Evolutionary conservation across 2,888 invertebrate genomes (phyloP).

Genomic region (Andricus quercusramuli): DNA sequence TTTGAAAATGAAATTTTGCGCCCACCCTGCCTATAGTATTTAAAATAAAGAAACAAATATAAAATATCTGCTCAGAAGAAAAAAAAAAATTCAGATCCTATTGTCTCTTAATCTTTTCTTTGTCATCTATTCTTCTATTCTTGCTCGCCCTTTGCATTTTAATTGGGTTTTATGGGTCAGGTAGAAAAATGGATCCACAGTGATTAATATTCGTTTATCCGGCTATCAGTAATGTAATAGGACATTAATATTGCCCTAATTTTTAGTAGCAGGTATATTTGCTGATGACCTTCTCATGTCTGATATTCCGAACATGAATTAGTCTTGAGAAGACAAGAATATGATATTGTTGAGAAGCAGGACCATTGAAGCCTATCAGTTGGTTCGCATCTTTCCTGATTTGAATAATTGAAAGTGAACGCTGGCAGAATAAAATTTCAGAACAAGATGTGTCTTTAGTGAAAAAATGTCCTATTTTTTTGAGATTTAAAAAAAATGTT

Average conservation of each 20-base stretch:
- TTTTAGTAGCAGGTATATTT: slow-evolving; percentile 38
- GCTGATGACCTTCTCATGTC: slow-evolving; percentile 28
- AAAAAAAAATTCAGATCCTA: neutral
- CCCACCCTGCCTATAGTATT: too few relatives aligned
- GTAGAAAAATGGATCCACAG: slow-evolving; percentile 11
- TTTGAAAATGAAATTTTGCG: too few relatives aligned
- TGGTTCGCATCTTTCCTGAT: slow-evolving; percentile 33
- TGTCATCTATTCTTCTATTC: slow-evolving; percentile 5
- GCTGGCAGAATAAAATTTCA: neutral
- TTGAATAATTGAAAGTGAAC: slow-evolving; percentile 38
- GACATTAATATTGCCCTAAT: slow-evolving; percentile 40
- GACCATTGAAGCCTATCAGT: slow-evolving; percentile 11
- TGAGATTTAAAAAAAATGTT: too few relatives aligned
- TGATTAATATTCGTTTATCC: slow-evolving; percentile 27
- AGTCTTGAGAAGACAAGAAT: slow-evolving; percentile 28
- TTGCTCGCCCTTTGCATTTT: neutral
- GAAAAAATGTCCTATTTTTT: too few relatives aligned
- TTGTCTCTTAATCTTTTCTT: neutral
- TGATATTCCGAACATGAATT: slow-evolving; percentile 24
- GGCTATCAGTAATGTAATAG: slow-evolving; percentile 29
- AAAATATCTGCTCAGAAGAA: neutral
- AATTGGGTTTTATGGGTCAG: slow-evolving; percentile 30
- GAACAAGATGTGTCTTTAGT: too few relatives aligned
- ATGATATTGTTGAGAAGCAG: slow-evolving; percentile 4
- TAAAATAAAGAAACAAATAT: too few relatives aligned